Base-by-base conservation (phyloP, 2,888 invertebrate species). In the Cylindroiulus punctatus region DNA sequence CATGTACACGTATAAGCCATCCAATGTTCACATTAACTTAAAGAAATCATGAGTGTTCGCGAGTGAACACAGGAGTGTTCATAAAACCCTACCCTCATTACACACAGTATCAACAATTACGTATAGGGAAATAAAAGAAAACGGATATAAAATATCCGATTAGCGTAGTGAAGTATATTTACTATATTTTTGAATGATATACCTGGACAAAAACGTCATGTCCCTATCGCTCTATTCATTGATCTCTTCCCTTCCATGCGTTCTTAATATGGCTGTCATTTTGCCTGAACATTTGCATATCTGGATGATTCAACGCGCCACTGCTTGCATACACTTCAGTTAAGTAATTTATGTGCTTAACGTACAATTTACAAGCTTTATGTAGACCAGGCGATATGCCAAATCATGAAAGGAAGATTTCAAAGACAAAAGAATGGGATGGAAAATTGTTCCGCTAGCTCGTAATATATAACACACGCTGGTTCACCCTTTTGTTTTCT, bases 381-480 rank as follows among this genome's bases (percentile, higher is more conserved):
- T 22, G 65, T 65, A 65, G 26, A 8, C 0, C 26, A 65, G 65
- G 65, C 65, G 65, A 65, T 22, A 65, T 65, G 65, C 8, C 65
- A 65, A 65, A 65, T 26, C 22, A 65, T 65, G 65, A 65, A 65
- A 65, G 65, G 65, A 22, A 10, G 65, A 65, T 10, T 26, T 65
- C 26, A 65, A 65, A 65, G 65, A 65, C 65, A 65, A 65, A 65
- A 65, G 65, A 22, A 65, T 26, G 26, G 26, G 26, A 65, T 26
- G 65, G 26, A 22, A 65, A 65, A 65, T 65, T 65, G 65, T 65
- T 65, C 65, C 22, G 65, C 26, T 65, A 26, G 22, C 65, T 65
- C 26, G 26, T 65, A 26, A 65, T 26, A 65, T 22, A 36, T 36
- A 22, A 65, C 65, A n/a, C 52, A 65, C 12, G 65, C 65, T 65